Conservation (phyloP, 2,113 vertebrate species). For the Acrocephalus arundinaceus region DNA sequence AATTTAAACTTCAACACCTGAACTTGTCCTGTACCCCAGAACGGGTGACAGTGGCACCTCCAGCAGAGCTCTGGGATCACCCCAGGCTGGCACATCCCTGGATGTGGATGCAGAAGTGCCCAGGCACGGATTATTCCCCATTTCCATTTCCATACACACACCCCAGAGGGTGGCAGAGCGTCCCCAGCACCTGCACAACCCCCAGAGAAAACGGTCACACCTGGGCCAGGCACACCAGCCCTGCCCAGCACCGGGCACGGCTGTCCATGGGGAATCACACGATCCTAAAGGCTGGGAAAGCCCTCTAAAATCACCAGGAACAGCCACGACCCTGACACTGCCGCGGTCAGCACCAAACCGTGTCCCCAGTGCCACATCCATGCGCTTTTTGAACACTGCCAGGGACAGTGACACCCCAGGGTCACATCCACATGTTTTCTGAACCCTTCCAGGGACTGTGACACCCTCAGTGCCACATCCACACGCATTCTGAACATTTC, state of each 20-base stretch:
- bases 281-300: fast-evolving
- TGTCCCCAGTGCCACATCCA: not conserved
- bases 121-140: not conserved
- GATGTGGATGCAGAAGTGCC: fast-evolving
- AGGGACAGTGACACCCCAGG: no score
- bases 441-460: no score
- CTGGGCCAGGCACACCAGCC: fast-evolving
- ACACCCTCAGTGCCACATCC: not conserved
- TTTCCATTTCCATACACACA: fast-evolving
- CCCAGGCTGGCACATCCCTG: not conserved
- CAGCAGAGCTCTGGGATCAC: fast-evolving
- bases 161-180: fast-evolving
- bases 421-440: not conserved
- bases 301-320: fast-evolving
- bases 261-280: not conserved
- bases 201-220: fast-evolving
- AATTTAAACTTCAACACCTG: not conserved
- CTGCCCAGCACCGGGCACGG: not conserved
- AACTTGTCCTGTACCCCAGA: not conserved
- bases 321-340: not conserved
- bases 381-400: no score
- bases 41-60: no score
- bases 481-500: fast-evolving
- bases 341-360: no score
- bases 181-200: not conserved